These are phyloP conservation scores for Drosophila anomalata DNA, from an alignment of 2,888 invertebrate species.

Conservation along the genomic window DNA sequence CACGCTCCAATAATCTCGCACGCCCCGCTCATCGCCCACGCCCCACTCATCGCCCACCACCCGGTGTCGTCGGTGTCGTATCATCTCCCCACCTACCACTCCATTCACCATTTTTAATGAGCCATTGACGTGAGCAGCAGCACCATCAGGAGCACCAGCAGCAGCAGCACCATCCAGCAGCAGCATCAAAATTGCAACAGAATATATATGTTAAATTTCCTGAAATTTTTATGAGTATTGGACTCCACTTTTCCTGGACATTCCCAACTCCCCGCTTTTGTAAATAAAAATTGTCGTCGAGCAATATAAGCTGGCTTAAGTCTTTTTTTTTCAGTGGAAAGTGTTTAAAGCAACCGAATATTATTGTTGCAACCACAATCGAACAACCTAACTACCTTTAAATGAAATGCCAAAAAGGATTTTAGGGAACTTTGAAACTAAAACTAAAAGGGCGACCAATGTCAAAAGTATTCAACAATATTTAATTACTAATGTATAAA, in stretches of 20 bases:
- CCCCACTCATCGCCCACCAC: constrained; percentile 71
- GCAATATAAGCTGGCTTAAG: neutral
- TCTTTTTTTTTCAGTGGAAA: neutral
- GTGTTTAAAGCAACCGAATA: neutral
- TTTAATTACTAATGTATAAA: too few relatives aligned
- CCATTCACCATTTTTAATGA: constrained; percentile 72
- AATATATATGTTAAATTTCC: constrained; percentile 5
- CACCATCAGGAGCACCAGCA: constrained; percentile 12
- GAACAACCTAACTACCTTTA: neutral
- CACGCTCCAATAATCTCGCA: constrained; percentile 73
- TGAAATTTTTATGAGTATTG: constrained; percentile 9
- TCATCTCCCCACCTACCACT: constrained; percentile 74
- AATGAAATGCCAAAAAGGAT: neutral
- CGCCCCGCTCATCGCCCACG: constrained; percentile 70
- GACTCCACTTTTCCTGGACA: neutral
- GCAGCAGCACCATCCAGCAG: constrained; percentile 1
- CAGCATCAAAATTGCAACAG: constrained; percentile 4
- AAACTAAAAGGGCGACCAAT: neutral
- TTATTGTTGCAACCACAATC: neutral
- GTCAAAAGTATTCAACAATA: neutral
- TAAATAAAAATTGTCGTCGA: constrained; percentile 54
- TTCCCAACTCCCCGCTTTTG: constrained; percentile 31
- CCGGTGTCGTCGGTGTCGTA: constrained; percentile 66
- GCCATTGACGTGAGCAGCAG: constrained; percentile 10
- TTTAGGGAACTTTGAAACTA: neutral